A percentile compares a stretch with the other conserved stretches of the same genome.
Conservation (phyloP, 2,888 invertebrate species). For the Lasius fuliginosus region DNA sequence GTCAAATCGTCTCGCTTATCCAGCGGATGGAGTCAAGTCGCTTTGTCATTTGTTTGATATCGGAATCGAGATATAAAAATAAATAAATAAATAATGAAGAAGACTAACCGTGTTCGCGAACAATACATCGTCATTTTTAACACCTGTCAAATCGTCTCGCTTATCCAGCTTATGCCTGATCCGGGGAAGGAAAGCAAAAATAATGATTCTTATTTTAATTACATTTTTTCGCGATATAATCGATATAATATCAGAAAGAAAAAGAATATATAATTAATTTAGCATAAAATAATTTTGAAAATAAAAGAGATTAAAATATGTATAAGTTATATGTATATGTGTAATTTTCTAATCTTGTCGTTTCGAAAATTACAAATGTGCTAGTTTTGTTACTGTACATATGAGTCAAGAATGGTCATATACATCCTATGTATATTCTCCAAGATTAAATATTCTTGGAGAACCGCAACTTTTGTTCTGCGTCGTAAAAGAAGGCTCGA, state of each 20-base stretch:
- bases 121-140: background rate
- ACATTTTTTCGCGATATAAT: constrained; percentile 3
- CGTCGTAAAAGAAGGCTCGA: background rate
- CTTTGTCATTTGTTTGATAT: constrained; percentile 6
- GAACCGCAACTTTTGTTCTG: background rate
- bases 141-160: background rate
- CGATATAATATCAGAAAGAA: background rate
- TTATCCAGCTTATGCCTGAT: background rate
- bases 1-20: background rate
- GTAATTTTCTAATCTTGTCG: background rate
- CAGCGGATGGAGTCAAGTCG: background rate
- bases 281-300: background rate
- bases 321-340: too few relatives aligned
- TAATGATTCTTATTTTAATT: background rate
- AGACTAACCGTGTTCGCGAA: background rate
- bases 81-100: background rate
- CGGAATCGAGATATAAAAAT: background rate
- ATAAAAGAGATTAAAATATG: background rate
- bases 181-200: background rate
- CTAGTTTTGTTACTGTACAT: background rate
- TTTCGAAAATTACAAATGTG: background rate
- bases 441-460: constrained; percentile 19
- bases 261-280: background rate
- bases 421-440: background rate
- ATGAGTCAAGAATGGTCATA: background rate